Percentiles rank a stretch among this genome's conserved stretches.
phyloP scores from a whole-genome alignment of 2,113 vertebrate genomes.

The Channa argus region DNA sequence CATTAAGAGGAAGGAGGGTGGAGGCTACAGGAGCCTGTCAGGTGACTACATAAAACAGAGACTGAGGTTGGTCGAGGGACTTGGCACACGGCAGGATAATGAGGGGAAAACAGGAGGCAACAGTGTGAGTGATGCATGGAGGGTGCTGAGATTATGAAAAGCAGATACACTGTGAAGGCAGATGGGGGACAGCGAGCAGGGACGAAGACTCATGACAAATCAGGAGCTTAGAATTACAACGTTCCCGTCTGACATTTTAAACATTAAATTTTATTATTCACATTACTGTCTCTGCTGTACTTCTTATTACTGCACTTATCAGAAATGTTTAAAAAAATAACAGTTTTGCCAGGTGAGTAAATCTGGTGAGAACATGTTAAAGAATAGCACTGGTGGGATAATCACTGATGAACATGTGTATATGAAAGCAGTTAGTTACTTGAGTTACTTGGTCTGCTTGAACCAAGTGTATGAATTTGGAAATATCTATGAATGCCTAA shows the following conservation, averaged over 20 bases:
- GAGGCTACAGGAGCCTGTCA: constrained; percentile 46
- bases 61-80: constrained; percentile 30
- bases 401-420: background rate
- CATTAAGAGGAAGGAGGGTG: constrained; percentile 41
- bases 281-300: background rate
- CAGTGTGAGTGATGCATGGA: constrained; percentile 53
- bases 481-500: constrained; percentile 72
- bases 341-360: constrained; percentile 41
- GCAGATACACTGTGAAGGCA: constrained; percentile 23
- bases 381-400: constrained; percentile 1
- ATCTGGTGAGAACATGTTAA: no score
- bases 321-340: constrained; percentile 19
- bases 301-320: constrained; percentile 18
- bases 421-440: background rate
- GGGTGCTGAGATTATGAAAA: constrained; percentile 48
- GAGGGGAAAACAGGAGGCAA: constrained; percentile 41
- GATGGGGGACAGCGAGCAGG: background rate
- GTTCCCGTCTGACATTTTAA: constrained; percentile 33
- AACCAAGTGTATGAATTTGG: constrained; percentile 60
- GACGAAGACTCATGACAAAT: constrained; percentile 18
- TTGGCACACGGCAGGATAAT: constrained; percentile 45
- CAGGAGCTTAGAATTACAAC: constrained; percentile 12
- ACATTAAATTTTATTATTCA: constrained; percentile 30
- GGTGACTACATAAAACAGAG: constrained; percentile 56
- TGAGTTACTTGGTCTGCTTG: constrained; percentile 45